phyloP scores from a whole-genome alignment of 2,797 vertebrate species.

The Anableps anableps region DNA sequence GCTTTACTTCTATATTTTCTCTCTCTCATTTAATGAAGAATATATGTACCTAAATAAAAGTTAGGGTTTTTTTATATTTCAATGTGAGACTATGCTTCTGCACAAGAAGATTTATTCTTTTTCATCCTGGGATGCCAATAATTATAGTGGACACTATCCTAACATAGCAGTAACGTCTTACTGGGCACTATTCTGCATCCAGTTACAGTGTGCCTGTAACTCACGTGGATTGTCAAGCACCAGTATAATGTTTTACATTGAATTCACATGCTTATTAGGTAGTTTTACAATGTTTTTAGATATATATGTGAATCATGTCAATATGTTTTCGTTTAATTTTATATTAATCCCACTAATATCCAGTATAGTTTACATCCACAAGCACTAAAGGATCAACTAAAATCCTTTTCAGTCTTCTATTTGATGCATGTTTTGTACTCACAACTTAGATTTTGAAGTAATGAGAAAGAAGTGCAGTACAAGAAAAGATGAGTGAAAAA shows the following conservation, averaged over 20 bases:
- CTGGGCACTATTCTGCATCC: too few relatives aligned
- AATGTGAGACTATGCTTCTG: background rate
- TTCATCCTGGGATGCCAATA: background rate
- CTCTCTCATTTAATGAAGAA: background rate
- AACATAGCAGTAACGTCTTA: background rate
- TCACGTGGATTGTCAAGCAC: background rate
- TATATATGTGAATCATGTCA: background rate
- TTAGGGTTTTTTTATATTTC: too few relatives aligned
- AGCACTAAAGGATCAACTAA: background rate
- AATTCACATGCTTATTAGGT: background rate
- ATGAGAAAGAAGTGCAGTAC: background rate
- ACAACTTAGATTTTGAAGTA: background rate
- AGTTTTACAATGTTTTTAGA: background rate
- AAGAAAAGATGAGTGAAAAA: background rate
- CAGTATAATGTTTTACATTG: background rate
- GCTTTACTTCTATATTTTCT: background rate
- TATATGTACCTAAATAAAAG: background rate
- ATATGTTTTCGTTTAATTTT: background rate
- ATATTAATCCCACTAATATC: background rate
- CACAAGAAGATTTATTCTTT: background rate
- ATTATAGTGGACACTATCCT: background rate
- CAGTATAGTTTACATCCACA: background rate
- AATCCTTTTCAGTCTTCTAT: background rate
- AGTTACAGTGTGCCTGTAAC: background rate
- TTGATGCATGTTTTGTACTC: background rate